Evolutionary conservation across 2,888 invertebrate genomes (phyloP), one percentile per base, ranked within the genome.

Genomic region (Melanotus villosus): DNA sequence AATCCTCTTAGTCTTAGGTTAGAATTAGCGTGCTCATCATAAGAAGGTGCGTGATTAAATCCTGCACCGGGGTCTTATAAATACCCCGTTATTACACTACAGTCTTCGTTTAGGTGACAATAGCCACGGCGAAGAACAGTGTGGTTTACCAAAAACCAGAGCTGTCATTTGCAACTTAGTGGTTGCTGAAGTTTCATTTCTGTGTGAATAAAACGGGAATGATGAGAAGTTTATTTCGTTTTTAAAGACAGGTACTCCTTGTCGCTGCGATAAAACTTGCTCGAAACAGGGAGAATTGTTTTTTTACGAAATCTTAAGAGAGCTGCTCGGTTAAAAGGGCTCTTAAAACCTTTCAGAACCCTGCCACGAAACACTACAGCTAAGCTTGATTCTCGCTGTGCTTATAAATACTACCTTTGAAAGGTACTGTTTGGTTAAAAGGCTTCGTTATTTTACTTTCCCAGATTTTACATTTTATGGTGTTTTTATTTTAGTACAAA

Each of bases 1-100:
- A 67, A 67, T 60, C 67, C 54, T 56, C 59, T 59, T 67, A 56
- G 54, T 56, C 38, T 45, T 62, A 60, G 10, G 54, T 62, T 60
- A 45, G 38, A 67, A 67, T 67, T 67, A 67, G 56, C 52, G 32
- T 60, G 16, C 14, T 41, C 26, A 9, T 23, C 38, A 9, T 63
- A 60, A 32, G 43, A 45, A 60, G 10, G 14, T n/a, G 32, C 26
- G 6, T 19, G 34, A 38, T 56, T 56, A 56, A 56, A 56, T 56
- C 56, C 38, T 7, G 23, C 34, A 32, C 10, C 19, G 43, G 18
- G 12, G 14, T 18, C 14, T 10, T 43, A 10, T 18, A 19, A 43
- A 18, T 19, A 43, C 43, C 1, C 18, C 12, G 34, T 10, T 6
- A 43, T 18, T n/a, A n/a, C n/a, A n/a, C n/a, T n/a, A n/a, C n/a